A percentile compares a stretch with the other conserved stretches of the same genome.
Conservation (phyloP, 2,797 vertebrate genomes). For the Chloroceryle amazona region DNA sequence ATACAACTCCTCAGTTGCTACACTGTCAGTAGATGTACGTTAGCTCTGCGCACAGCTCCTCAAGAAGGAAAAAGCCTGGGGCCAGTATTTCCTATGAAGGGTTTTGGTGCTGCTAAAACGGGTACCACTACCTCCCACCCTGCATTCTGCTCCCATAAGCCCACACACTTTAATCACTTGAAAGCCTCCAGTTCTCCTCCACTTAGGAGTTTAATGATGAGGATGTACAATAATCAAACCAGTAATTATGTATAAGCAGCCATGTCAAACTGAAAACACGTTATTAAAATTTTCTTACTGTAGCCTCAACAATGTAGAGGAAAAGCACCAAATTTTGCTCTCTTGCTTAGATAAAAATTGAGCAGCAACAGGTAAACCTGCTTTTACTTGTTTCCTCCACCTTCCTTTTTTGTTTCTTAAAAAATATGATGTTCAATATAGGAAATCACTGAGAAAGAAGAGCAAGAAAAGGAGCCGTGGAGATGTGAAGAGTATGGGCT, state of each 20-base stretch:
- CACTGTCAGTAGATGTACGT: background rate
- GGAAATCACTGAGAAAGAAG: too few species aligned
- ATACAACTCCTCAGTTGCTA: background rate
- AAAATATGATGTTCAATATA: too few species aligned
- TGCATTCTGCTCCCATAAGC: background rate
- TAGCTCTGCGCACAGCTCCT: background rate
- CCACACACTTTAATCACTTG: background rate
- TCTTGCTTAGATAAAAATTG: too few species aligned
- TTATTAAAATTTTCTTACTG: background rate
- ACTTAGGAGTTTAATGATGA: background rate
- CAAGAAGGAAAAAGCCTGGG: background rate
- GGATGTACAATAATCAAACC: background rate
- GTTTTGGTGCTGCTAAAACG: background rate
- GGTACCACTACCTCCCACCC: background rate
- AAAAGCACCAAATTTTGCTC: background rate
- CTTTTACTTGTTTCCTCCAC: too few species aligned
- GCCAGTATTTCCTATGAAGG: background rate
- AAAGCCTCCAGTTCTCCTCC: background rate
- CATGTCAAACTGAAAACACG: fast-evolving
- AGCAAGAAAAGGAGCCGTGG: too few species aligned
- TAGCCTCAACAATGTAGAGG: background rate
- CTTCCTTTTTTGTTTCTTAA: too few species aligned
- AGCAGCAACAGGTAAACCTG: too few species aligned
- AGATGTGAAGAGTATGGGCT: background rate
- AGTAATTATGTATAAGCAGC: background rate